Evolutionary conservation across 1,140 invertebrate species (phyloP), one percentile per base, ranked within the genome.

Genomic region (Trachelipus rathkii): DNA sequence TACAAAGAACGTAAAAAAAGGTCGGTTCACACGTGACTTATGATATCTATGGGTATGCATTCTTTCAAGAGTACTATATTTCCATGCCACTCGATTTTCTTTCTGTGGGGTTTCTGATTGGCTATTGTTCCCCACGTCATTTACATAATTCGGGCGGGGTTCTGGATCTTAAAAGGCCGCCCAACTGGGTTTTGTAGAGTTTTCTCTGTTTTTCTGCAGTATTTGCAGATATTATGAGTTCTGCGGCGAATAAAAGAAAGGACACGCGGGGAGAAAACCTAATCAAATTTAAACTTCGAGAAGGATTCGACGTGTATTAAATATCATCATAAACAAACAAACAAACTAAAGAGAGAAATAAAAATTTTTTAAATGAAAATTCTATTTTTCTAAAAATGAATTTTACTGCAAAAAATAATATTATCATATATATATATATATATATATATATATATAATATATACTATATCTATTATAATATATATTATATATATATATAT

Each of bases 71-170:
- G n/a, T n/a, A n/a, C n/a, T n/a, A n/a, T n/a, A n/a, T n/a, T n/a
- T n/a, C n/a, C n/a, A n/a, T n/a, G n/a, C n/a, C n/a, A 33, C 78
- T 76, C 78, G 53, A 72, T 74, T 71, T 44, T 66, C 69, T 74
- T 74, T 74, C 78, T 76, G 78, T 74, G 74, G 78, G 78, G 78
- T 79, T n/a, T 79, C 78, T 79, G 78, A 79, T 79, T 79, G 78
- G 78, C 66, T 76, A 79, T 79, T 79, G 78, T 79, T 79, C 78
- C 74, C 60, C 71, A 76, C 74, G 75, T 76, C 71, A 79, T 79
- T 79, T 79, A 76, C 78, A 79, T 79, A 79, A 79, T 79, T 76
- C 75, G 78, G 78, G 78, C 78, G 78, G 78, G 78, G 78, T 74
- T 68, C 69, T 66, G 15, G 43, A 67, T 67, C 50, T 72, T 53